Evolutionary conservation across 2,888 invertebrate genomes (phyloP), one percentile per base, ranked within the genome.

Genomic region (Platycheirus rosarum): DNA sequence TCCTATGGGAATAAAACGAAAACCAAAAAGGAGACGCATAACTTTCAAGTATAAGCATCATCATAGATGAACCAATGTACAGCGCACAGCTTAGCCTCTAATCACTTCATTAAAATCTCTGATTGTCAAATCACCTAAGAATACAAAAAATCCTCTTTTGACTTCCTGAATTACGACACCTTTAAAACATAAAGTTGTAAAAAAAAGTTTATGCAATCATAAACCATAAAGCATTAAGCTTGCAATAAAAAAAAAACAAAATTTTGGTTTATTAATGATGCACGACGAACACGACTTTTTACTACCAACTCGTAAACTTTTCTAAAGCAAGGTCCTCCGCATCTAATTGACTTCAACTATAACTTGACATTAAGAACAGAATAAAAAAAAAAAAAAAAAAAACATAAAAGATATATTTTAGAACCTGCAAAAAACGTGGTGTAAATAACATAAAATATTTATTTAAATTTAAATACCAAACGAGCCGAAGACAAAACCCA

Each of bases 371-470:
- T n/a, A n/a, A n/a, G n/a, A n/a, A n/a, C n/a, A n/a, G n/a, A n/a
- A n/a, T n/a, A n/a, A 3, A 40, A 37, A 40, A 2, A 20, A 55
- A 20, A 7, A n/a, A 20, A 8, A 37, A 3, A 53, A 0, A 37
- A 0, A 35, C 3, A 29, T 0, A 53, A 18, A 20, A 20, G 7
- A n/a, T 7, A 16, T 42, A 26, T 60, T 29, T 60, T 16, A 16
- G 16, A 42, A 26, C 11, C 14, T 11, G 40, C 26, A 26, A 57
- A 55, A 42, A 14, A 42, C 42, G 5, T 42, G 26, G 23, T 44
- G 44, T 60, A 44, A 44, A 60, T 60, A 60, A 60, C 29, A 44
- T 44, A 60, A 60, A 60, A 44, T 44, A 60, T 60, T 60, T 60
- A 60, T 60, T 60, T 44, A 29, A 60, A 44, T 29, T 60, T 44